Evolutionary conservation across 1,140 invertebrate genomes (phyloP), one percentile per base, ranked within the genome.

Genomic region (Cotesia chilonis): DNA sequence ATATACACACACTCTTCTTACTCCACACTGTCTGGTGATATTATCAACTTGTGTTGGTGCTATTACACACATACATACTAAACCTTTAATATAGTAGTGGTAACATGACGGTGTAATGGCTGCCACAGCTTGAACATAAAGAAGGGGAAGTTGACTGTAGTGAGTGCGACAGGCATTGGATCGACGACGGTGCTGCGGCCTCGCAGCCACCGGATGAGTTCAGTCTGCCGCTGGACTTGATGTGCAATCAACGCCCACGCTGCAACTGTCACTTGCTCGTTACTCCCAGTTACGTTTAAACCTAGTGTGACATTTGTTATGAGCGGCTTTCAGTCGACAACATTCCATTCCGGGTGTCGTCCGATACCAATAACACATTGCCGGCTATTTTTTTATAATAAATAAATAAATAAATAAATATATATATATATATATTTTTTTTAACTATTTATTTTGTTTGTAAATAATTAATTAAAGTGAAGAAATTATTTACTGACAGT

Each of bases 221-320:
- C 82, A 84, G 83, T 84, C 81, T 82, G 80, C 82, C 82, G 82
- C 76, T 78, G 78, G 82, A 84, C 79, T 79, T 83, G 80, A 78
- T 74, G 75, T 73, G 54, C 37, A 70, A 66, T 70, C 70, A 54
- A 60, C 70, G 20, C 66, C 60, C 54, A 74, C 64, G 64, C 73
- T 67, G 38, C 57, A 37, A 54, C 52, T 51, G 28, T 67, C 52
- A 38, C 35, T 12, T 9, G 41, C 38, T 52, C 41, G 35, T 54
- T 20, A 67, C 12, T 67, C 35, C 28, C 41, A 51, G 14, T 66
- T 66, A 68, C 54, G 66, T 52, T 28, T 54, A 17, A 28, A 52
- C 38, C 55, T 36, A 47, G 65, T 73, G 71, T 68, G 52, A 64
- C 60, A 64, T 68, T 68, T 68, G 35, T 12, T 35, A 35, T 35